Conservation (phyloP, 2,113 vertebrate genomes). For the Haplochromis burtoni region DNA sequence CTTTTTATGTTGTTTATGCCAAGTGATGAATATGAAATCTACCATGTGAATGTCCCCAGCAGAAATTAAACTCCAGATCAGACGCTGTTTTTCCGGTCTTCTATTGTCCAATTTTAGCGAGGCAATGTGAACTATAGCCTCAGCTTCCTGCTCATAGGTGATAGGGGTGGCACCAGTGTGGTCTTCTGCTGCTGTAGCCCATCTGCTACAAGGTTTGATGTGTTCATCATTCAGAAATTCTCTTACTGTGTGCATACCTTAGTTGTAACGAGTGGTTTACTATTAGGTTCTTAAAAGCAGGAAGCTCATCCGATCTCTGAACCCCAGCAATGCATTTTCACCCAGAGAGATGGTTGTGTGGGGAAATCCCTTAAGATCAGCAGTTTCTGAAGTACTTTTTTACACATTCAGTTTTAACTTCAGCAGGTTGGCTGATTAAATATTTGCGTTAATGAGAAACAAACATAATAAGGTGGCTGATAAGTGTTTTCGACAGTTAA, state of each 20-base stretch:
- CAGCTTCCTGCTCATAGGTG: not conserved
- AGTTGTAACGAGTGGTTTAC: not conserved
- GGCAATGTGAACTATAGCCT: not conserved
- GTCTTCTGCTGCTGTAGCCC: not conserved
- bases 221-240: not conserved
- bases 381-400: not conserved
- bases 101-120: not conserved
- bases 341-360: not conserved
- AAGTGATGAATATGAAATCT: not conserved
- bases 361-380: not conserved
- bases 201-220: not conserved
- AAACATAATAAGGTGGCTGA: not conserved
- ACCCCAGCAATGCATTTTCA: not conserved
- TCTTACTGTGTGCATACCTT: not conserved
- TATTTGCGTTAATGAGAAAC: fast-evolving
- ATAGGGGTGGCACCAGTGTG: not conserved
- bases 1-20: not conserved
- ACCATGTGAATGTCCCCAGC: not conserved
- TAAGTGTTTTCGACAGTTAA: not conserved
- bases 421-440: not conserved
- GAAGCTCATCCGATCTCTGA: not conserved
- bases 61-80: not conserved
- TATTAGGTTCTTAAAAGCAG: not conserved
- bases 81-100: fast-evolving
- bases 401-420: not conserved